Percentiles rank a stretch among this genome's conserved stretches.
Conservation (phyloP, 2,113 vertebrate species). For the Crypturellus undulatus region DNA sequence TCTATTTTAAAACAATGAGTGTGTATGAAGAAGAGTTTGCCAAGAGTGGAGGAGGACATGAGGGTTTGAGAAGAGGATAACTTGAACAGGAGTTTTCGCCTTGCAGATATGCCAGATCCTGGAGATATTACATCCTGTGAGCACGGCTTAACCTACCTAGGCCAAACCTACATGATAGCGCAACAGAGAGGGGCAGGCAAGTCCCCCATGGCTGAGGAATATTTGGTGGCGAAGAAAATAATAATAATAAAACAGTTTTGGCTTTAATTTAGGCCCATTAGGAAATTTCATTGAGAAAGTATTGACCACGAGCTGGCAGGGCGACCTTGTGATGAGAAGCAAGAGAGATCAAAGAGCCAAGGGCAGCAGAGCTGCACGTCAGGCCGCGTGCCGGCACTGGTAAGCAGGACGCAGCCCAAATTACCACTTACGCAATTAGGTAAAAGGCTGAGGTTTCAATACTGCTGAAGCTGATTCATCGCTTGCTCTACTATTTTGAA, state of each 20-base stretch:
- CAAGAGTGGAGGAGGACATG: not conserved
- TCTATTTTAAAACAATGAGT: not conserved
- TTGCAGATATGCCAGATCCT: not conserved
- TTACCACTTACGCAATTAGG: not conserved
- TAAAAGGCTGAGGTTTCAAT: constrained; percentile 1
- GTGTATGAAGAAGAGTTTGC: not conserved
- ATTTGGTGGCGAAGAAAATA: not conserved
- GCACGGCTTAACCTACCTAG: not conserved
- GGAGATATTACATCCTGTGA: not conserved
- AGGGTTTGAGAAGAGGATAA: not conserved
- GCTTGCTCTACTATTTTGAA: not conserved
- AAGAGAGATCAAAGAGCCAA: not conserved
- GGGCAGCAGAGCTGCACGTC: not conserved
- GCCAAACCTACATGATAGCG: not conserved
- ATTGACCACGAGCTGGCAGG: not conserved
- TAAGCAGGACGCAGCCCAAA: not conserved
- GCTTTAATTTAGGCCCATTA: not conserved
- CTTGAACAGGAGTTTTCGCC: not conserved
- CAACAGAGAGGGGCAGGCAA: not conserved
- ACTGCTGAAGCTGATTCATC: not conserved
- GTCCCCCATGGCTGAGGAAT: not conserved
- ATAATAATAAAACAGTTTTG: not conserved
- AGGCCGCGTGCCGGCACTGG: not conserved
- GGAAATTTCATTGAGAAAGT: not conserved
- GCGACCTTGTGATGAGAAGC: not conserved